Conservation (phyloP, 2,797 vertebrate species). For the Salmo trutta region DNA sequence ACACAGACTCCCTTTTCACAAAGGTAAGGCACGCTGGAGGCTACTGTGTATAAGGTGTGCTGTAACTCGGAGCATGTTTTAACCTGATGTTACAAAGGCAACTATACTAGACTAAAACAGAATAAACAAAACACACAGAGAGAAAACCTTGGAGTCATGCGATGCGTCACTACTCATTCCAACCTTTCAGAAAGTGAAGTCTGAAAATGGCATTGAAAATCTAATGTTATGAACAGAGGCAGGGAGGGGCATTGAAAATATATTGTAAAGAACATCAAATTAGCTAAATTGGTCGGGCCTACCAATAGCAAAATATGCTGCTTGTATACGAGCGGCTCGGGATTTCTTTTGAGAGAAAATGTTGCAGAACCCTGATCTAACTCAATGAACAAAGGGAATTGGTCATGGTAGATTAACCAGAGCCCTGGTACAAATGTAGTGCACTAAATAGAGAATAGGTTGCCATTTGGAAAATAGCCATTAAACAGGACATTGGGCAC, state of each 20-base stretch:
- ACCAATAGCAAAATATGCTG: no score
- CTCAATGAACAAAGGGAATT: neutral
- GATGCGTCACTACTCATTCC: neutral
- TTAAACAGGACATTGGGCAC: conserved; percentile 24
- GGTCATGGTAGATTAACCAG: neutral
- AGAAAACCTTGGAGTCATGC: neutral
- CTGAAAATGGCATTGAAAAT: neutral
- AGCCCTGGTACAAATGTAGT: no score
- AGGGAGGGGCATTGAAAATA: no score
- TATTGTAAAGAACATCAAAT: no score
- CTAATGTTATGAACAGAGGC: neutral
- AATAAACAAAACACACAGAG: neutral
- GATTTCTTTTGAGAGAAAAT: no score
- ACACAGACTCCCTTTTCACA: neutral
- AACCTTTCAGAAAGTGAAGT: neutral
- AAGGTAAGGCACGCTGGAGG: neutral
- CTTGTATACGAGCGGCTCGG: no score
- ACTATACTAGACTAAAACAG: neutral
- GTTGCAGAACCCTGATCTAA: neutral
- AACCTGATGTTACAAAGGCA: neutral
- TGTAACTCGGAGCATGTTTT: neutral
- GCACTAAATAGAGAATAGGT: no score
- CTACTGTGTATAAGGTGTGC: neutral
- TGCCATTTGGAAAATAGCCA: neutral
- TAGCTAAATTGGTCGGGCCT: no score